Conservation (phyloP, 2,888 invertebrate genomes). For the Drosophila yooni region DNA sequence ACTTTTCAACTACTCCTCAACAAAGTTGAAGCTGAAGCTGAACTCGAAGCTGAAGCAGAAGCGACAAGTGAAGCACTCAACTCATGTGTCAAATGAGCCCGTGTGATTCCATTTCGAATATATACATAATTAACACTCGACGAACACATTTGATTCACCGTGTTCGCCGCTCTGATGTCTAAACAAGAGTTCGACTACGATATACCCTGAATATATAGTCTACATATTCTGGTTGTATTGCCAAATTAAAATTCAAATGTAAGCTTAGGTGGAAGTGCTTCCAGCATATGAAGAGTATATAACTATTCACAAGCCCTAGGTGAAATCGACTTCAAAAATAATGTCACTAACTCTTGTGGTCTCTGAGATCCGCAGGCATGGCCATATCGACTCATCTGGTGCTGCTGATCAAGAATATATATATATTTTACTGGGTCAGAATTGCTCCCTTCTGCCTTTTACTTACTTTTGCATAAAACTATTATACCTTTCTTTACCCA, state of each 20-base stretch:
- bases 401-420: background rate
- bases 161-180: background rate
- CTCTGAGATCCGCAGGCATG: background rate
- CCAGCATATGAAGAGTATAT: background rate
- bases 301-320: background rate
- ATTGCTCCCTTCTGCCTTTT: background rate
- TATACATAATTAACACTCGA: conserved; percentile 32
- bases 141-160: conserved; percentile 3
- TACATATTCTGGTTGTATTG: conserved; percentile 26
- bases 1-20: conserved; percentile 24
- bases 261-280: background rate
- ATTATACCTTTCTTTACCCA: background rate
- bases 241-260: background rate
- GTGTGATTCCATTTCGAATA: conserved; percentile 32
- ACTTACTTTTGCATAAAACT: background rate
- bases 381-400: background rate
- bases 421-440: background rate
- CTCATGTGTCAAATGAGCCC: conserved; percentile 18
- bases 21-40: conserved; percentile 24
- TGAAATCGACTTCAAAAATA: background rate
- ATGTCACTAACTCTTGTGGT: background rate
- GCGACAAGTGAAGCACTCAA: conserved; percentile 26
- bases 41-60: conserved; percentile 14
- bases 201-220: conserved; percentile 19
- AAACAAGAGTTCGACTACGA: conserved; percentile 14